Percentiles rank a stretch among this genome's conserved stretches.
phyloP scores from a whole-genome alignment of 2,888 invertebrate species.

The Punctoribates punctum region DNA sequence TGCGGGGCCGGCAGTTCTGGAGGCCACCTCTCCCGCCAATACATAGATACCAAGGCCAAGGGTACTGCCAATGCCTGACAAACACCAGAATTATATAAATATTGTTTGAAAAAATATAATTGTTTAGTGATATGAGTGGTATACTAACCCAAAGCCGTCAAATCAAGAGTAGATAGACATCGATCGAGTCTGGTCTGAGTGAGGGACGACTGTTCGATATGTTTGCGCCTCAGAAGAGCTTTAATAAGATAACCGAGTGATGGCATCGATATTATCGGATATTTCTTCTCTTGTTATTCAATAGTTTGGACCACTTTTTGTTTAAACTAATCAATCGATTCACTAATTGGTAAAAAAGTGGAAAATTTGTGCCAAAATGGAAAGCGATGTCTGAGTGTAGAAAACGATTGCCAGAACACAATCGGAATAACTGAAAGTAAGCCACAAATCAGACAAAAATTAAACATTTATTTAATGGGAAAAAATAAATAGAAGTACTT shows the following conservation, averaged over 20 bases:
- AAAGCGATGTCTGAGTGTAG: not conserved
- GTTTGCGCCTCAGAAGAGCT: slow-evolving; percentile 41
- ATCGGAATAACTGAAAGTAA: not conserved
- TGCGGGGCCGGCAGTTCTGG: slow-evolving; percentile 81
- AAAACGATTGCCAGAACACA: not conserved
- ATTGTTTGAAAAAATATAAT: not conserved
- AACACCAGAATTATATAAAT: not conserved
- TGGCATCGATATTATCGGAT: slow-evolving; percentile 26
- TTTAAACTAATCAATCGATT: no score
- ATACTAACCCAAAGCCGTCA: slow-evolving; percentile 68
- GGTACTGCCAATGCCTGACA: slow-evolving; percentile 56
- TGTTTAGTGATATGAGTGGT: not conserved
- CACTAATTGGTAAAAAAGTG: no score
- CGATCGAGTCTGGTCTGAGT: slow-evolving; percentile 54
- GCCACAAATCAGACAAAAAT: not conserved
- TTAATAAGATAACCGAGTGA: slow-evolving; percentile 24
- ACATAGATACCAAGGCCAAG: slow-evolving; percentile 95
- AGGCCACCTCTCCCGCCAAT: slow-evolving; percentile 82
- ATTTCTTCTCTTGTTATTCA: no score
- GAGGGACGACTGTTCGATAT: slow-evolving; percentile 30
- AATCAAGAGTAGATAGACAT: slow-evolving; percentile 73
- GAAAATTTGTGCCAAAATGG: not conserved
- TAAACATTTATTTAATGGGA: not conserved
- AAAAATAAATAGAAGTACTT: not conserved
- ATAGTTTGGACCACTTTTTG: no score